These are phyloP conservation scores for Columbina picui DNA, from an alignment of 2,113 vertebrate species.

Conservation along the genomic window DNA sequence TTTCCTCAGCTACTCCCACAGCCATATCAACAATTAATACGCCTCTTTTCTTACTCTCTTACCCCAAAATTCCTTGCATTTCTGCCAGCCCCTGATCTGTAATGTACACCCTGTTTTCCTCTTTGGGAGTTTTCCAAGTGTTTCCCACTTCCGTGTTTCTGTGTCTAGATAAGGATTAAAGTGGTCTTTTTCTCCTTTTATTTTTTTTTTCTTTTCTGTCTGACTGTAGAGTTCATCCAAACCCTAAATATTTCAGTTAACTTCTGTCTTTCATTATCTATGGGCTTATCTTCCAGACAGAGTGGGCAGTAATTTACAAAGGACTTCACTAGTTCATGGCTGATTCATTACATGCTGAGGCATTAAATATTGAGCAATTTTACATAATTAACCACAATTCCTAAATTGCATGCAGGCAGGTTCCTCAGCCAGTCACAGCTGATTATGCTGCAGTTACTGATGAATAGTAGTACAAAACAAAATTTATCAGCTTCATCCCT, in stretches of 20 bases:
- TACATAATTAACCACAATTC: constrained; percentile 45
- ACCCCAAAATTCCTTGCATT: neutral
- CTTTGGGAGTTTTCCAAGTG: neutral
- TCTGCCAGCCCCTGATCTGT: neutral
- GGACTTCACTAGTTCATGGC: neutral
- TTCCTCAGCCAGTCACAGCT: neutral
- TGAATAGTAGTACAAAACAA: neutral
- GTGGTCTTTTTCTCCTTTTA: neutral
- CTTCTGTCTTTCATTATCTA: neutral
- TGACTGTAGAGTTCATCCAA: neutral
- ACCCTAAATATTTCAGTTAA: constrained; percentile 27
- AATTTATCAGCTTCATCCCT: neutral
- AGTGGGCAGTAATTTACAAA: constrained; percentile 27
- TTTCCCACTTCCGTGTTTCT: neutral
- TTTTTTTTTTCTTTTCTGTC: accelerated
- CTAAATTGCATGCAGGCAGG: neutral
- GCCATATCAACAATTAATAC: neutral
- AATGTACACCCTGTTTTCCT: neutral
- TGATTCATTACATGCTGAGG: constrained; percentile 12
- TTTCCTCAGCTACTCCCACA: neutral
- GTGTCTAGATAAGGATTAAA: neutral
- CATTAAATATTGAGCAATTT: constrained; percentile 51
- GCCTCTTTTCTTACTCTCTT: neutral
- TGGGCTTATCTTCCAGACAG: neutral
- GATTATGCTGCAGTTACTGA: constrained; percentile 1